phyloP scores from a whole-genome alignment of 1,140 invertebrate species.

The Delia radicum region DNA sequence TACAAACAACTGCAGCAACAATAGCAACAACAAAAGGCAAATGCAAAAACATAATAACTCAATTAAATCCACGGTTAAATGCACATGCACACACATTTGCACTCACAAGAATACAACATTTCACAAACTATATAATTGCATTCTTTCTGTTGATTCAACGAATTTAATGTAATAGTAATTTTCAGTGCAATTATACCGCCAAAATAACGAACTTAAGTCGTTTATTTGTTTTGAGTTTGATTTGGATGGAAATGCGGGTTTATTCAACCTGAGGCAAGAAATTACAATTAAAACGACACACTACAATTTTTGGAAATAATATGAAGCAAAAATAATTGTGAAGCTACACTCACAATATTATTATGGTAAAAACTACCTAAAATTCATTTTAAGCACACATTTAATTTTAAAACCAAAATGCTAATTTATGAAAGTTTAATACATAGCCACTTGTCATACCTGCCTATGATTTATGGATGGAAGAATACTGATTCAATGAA shows the following conservation, averaged over 20 bases:
- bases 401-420: too few relatives aligned
- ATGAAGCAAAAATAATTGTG: too few relatives aligned
- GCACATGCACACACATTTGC: background rate
- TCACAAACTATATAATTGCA: background rate
- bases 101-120: background rate
- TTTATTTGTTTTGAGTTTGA: background rate
- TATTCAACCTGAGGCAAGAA: background rate
- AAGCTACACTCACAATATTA: too few relatives aligned
- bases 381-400: too few relatives aligned
- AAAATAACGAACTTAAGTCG: background rate
- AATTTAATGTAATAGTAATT: background rate
- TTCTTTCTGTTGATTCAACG: background rate
- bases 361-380: too few relatives aligned
- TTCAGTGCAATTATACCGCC: background rate
- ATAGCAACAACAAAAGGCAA: background rate
- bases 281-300: too few relatives aligned
- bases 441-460: too few relatives aligned
- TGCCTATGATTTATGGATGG: too few relatives aligned
- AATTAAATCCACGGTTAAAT: conserved; percentile 2
- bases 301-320: too few relatives aligned
- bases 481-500: too few relatives aligned
- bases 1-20: background rate
- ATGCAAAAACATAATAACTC: background rate
- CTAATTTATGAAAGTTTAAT: too few relatives aligned
- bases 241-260: background rate